phyloP scores from a whole-genome alignment of 1,140 invertebrate species.

The Bradysia coprophila region DNA sequence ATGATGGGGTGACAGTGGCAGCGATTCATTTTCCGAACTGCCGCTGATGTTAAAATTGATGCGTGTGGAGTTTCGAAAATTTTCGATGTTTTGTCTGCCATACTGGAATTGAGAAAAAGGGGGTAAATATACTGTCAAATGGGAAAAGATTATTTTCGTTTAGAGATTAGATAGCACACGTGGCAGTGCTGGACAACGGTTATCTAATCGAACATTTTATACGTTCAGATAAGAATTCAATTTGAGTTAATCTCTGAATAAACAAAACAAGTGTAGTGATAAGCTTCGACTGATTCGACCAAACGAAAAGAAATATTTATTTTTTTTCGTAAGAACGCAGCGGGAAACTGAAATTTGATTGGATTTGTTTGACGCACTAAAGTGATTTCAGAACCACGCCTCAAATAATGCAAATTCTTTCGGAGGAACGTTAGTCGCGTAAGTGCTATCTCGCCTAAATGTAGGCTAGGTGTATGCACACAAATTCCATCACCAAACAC shows the following conservation, averaged over 20 bases:
- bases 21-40: background rate
- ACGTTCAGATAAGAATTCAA: background rate
- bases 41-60: too few relatives aligned
- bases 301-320: background rate
- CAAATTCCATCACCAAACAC: too few relatives aligned
- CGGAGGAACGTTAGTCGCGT: too few relatives aligned
- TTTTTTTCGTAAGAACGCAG: too few relatives aligned
- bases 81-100: conserved; percentile 61
- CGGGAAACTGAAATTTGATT: too few relatives aligned
- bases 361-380: too few relatives aligned
- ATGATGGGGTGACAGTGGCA: background rate
- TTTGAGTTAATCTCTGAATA: background rate
- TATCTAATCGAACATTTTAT: background rate
- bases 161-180: background rate
- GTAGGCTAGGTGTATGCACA: too few relatives aligned
- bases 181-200: too few relatives aligned
- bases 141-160: background rate
- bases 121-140: conserved; percentile 4
- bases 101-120: conserved; percentile 33
- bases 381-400: too few relatives aligned
- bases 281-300: background rate
- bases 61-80: conserved; percentile 35
- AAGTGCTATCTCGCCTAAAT: too few relatives aligned
- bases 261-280: background rate
- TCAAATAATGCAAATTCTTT: too few relatives aligned